A percentile compares a stretch with the other conserved stretches of the same genome.
These are phyloP conservation scores for Pasiphila rectangulata DNA, from an alignment of 2,888 invertebrate species.

Conservation along the genomic window DNA sequence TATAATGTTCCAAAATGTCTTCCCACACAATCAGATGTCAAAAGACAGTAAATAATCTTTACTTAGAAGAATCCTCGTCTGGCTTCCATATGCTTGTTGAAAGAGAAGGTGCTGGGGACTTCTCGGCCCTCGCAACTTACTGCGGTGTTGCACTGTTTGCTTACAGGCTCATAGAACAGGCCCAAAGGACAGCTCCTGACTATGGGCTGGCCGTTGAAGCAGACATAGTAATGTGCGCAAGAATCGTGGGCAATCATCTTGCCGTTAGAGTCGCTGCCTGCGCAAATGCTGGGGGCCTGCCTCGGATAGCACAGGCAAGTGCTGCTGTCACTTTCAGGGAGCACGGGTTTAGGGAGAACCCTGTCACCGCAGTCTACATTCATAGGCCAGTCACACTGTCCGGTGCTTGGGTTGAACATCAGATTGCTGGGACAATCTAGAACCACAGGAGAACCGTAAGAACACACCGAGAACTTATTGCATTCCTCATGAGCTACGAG, in stretches of 20 bases:
- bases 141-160: conserved; percentile 39
- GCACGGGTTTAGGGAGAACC: conserved; percentile 14
- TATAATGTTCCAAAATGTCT: background rate
- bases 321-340: conserved; percentile 12
- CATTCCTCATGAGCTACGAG: conserved; percentile 40
- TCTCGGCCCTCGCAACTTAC: conserved; percentile 45
- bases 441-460: conserved; percentile 77
- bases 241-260: conserved; percentile 46
- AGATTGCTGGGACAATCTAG: conserved; percentile 75
- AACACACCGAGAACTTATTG: conserved; percentile 71
- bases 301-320: conserved; percentile 30
- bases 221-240: conserved; percentile 49
- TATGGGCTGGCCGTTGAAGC: conserved; percentile 40
- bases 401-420: conserved; percentile 67
- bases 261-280: conserved; percentile 36
- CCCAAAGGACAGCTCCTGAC: conserved; percentile 35
- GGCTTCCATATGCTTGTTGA: conserved; percentile 39
- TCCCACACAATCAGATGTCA: conserved; percentile 1
- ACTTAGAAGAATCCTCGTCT: conserved; percentile 22
- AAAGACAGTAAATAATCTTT: background rate
- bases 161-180: conserved; percentile 42
- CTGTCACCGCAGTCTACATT: conserved; percentile 77
- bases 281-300: conserved; percentile 37
- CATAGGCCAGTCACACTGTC: conserved; percentile 77
- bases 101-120: conserved; percentile 17